phyloP scores from a whole-genome alignment of 2,888 invertebrate genomes.

The Bimastos eiseni region DNA sequence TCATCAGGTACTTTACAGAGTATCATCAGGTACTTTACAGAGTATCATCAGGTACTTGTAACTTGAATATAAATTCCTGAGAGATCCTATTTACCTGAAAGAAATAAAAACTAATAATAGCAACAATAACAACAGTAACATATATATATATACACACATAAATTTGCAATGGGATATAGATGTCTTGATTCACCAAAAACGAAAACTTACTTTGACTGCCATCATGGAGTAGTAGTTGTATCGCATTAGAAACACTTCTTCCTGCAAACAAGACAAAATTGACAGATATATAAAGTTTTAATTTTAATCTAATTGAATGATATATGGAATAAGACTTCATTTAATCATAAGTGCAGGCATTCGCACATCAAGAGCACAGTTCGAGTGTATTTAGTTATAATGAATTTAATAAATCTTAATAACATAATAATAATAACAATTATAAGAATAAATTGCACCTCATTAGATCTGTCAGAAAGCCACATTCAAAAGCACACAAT shows the following conservation, averaged over 20 bases:
- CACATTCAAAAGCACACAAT: background rate
- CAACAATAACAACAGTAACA: no score
- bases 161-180: background rate
- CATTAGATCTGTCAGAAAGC: background rate
- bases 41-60: background rate
- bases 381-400: no score
- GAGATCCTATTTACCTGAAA: background rate
- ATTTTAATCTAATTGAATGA: background rate
- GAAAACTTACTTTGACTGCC: slow-evolving; percentile 52
- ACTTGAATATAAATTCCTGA: background rate
- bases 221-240: slow-evolving; percentile 53
- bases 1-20: no score
- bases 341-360: background rate
- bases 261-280: slow-evolving; percentile 42
- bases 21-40: no score
- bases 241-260: slow-evolving; percentile 55
- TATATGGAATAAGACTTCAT: background rate
- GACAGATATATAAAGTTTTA: background rate
- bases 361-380: background rate
- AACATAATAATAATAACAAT: background rate
- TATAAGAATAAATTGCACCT: background rate
- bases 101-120: background rate
- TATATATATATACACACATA: background rate
- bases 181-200: background rate
- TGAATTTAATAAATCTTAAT: no score